Percentiles rank a stretch among this genome's conserved stretches.
Evolutionary conservation across 2,888 invertebrate genomes (phyloP).

Genomic region (Eulithis prunata): DNA sequence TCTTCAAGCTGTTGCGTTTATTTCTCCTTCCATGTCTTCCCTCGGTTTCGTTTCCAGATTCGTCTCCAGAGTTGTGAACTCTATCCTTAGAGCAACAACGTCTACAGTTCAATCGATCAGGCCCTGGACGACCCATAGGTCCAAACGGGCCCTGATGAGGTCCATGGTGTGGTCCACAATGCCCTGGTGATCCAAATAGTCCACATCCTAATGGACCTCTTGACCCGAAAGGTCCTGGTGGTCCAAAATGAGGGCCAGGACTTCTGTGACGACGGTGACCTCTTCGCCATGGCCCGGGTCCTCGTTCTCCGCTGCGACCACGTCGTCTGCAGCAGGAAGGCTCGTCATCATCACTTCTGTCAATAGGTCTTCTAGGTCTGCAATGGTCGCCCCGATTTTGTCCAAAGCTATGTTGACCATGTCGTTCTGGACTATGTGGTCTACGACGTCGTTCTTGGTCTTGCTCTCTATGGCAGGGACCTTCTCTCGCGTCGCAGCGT

Average conservation of each 20-base stretch:
- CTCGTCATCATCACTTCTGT: constrained; percentile 2
- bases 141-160: constrained; percentile 17
- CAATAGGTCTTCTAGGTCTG: constrained; percentile 5
- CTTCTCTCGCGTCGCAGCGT: background rate
- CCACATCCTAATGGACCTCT: background rate
- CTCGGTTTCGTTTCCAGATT: constrained; percentile 33
- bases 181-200: constrained; percentile 3
- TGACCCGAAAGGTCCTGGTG: constrained; percentile 4
- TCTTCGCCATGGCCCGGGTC: constrained; percentile 4
- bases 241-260: constrained; percentile 3
- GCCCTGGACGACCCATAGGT: background rate
- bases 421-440: constrained; percentile 5
- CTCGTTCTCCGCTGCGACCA: background rate
- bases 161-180: constrained; percentile 9
- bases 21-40: constrained; percentile 24
- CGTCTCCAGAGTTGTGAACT: constrained; percentile 18
- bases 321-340: constrained; percentile 4
- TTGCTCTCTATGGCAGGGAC: too few species aligned
- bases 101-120: background rate
- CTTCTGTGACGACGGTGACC: background rate
- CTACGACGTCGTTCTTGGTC: background rate
- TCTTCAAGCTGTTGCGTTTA: constrained; percentile 9
- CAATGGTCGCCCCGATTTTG: constrained; percentile 1
- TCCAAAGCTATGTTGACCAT: background rate
- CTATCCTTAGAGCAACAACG: constrained; percentile 4